These are phyloP conservation scores for Chlorodrepanis virens DNA, from an alignment of 2,113 vertebrate species.

Conservation along the genomic window DNA sequence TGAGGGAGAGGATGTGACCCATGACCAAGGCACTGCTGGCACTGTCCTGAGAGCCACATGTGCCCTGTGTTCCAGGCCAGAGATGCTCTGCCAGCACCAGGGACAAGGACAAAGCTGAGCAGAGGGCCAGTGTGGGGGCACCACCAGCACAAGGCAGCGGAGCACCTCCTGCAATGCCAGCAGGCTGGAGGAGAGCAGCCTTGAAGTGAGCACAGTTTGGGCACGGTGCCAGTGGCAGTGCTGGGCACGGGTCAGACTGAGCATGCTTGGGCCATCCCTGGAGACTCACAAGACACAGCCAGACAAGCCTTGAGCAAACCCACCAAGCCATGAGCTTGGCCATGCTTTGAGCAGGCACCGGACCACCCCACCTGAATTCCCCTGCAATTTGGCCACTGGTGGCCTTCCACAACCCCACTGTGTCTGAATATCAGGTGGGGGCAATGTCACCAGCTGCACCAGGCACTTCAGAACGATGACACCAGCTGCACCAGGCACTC, in stretches of 20 bases:
- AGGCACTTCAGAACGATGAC: not conserved
- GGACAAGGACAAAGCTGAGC: not conserved
- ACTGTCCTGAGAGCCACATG: rapidly evolving
- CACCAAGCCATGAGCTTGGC: not conserved
- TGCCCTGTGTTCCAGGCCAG: rapidly evolving
- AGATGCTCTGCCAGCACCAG: not conserved
- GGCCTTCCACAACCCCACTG: not conserved
- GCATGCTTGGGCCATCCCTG: not conserved
- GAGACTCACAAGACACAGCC: not conserved
- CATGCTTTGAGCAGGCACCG: not conserved
- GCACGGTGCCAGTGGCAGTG: rapidly evolving
- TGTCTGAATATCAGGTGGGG: no score
- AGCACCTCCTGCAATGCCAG: rapidly evolving
- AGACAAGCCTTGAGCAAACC: not conserved
- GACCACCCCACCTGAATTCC: not conserved
- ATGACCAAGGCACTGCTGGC: rapidly evolving
- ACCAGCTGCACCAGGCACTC: not conserved
- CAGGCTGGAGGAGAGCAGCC: not conserved
- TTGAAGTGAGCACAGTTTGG: not conserved
- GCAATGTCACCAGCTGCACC: not conserved
- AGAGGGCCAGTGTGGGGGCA: not conserved
- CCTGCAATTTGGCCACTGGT: rapidly evolving
- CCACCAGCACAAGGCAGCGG: not conserved
- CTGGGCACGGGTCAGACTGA: not conserved
- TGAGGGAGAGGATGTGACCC: not conserved